Base-by-base conservation (phyloP, 1,140 invertebrate species). In the Rhopalosiphum maidis region DNA sequence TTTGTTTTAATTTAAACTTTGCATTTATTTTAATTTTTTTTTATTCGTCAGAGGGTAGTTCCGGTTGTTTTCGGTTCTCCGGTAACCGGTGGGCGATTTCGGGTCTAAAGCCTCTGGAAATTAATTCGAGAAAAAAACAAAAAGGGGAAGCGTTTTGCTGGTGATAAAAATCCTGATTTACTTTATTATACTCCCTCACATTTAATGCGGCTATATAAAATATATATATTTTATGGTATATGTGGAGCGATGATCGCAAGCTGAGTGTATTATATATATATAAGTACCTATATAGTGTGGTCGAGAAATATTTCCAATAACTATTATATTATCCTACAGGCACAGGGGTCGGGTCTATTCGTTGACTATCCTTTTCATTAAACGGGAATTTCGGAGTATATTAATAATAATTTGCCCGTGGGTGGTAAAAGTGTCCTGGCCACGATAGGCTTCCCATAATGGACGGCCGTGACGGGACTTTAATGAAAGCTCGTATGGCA, bases 1-100 rank as follows among this genome's bases (percentile, higher is more conserved):
- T 92, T 92, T 92, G 91, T 92, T 92, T 92, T 92, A 92, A 92
- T 92, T 92, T 92, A 92, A 85, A 85, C 43, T 92, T 82, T 37
- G 21, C 35, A n/a, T 55, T 89, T 55, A 55, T 55, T 46, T 43
- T 37, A 35, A 30, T 46, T 41, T 92, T 51, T 68, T 77, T 77
- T 82, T 55, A 48, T 82, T 46, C 6, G 1, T 30, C 23, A 9
- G 46, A 92, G 91, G 46, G 90, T 77, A 68, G 55, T 92, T 54
- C 88, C 51, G 88, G 88, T n/a, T 37, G 88, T 89, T 89, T 89
- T 92, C n/a, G 91, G 91, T 83, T 83, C 46, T 37, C 46, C 77
- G 77, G 68, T 82, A 82, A 92, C 60, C 11, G 46, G 41, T 48
- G 77, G 41, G 91, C 30, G 77, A 82, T 85, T 92, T 48, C 35